Percentiles rank a stretch among this genome's conserved stretches.
These are phyloP conservation scores for Hylomyscus alleni DNA, from an alignment of 2,797 vertebrate genomes.

Conservation along the genomic window DNA sequence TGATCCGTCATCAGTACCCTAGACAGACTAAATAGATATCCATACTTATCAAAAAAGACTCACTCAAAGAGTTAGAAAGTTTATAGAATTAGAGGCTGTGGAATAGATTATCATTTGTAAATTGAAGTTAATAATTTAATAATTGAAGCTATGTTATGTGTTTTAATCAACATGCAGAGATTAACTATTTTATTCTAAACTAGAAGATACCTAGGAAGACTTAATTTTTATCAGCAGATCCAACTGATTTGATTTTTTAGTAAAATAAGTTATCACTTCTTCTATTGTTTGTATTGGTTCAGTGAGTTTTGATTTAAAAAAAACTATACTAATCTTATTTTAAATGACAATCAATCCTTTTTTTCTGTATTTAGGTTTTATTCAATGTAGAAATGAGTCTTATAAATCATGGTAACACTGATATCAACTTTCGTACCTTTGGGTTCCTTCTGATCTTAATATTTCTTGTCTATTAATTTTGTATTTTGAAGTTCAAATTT, in stretches of 20 bases:
- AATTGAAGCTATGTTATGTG: not conserved
- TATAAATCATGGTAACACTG: constrained; percentile 24
- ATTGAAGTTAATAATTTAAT: not conserved
- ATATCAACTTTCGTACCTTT: not conserved
- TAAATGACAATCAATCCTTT: constrained; percentile 16
- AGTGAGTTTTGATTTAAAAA: not conserved
- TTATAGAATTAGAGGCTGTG: not conserved
- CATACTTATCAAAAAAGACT: not conserved
- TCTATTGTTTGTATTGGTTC: not conserved
- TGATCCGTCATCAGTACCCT: not conserved
- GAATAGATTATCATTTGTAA: not conserved
- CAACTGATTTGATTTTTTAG: not conserved
- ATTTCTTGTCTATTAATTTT: not conserved
- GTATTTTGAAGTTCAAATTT: constrained; percentile 32
- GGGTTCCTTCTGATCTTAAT: not conserved
- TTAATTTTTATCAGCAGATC: not conserved
- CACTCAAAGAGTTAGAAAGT: not conserved
- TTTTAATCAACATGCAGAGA: constrained; percentile 24
- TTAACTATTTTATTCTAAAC: not conserved
- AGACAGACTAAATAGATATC: not conserved
- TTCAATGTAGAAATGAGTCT: not conserved
- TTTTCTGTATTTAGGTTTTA: not conserved
- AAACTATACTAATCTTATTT: not conserved
- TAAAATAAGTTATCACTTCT: not conserved
- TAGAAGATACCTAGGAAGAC: not conserved